These are phyloP conservation scores for Deilephila elpenor DNA, from an alignment of 2,888 invertebrate species.

Conservation along the genomic window DNA sequence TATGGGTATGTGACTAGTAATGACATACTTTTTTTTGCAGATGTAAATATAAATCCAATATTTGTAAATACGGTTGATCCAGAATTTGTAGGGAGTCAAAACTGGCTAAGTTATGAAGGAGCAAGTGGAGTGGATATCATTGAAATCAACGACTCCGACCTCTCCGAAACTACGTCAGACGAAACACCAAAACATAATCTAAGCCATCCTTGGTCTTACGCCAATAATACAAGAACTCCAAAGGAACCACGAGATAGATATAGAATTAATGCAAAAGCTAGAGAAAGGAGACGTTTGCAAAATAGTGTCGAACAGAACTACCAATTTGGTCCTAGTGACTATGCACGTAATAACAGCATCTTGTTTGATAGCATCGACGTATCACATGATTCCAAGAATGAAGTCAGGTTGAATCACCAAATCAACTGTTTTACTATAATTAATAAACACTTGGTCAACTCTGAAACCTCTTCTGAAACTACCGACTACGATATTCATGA, in stretches of 20 bases:
- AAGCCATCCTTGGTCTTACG: not conserved
- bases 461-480: conserved; percentile 60
- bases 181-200: conserved; percentile 35
- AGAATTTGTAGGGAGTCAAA: conserved; percentile 50
- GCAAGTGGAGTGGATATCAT: conserved; percentile 60
- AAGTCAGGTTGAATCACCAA: conserved; percentile 46
- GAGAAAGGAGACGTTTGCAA: conserved; percentile 52
- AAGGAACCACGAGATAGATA: conserved; percentile 45
- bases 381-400: conserved; percentile 31
- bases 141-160: conserved; percentile 61
- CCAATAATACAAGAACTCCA: not conserved
- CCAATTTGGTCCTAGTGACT: not conserved
- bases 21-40: conserved; percentile 45
- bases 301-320: conserved; percentile 34
- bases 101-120: conserved; percentile 55
- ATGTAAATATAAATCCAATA: conserved; percentile 41
- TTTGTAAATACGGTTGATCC: conserved; percentile 46
- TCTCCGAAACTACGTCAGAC: conserved; percentile 44
- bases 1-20: not conserved
- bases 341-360: conserved; percentile 2
- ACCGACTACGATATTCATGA: conserved; percentile 46
- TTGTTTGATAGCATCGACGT: not conserved
- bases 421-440: conserved; percentile 62
- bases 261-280: conserved; percentile 53
- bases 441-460: conserved; percentile 53